Evolutionary conservation across 1,140 invertebrate species (phyloP).

Genomic region (Elymnias hypermnestra): DNA sequence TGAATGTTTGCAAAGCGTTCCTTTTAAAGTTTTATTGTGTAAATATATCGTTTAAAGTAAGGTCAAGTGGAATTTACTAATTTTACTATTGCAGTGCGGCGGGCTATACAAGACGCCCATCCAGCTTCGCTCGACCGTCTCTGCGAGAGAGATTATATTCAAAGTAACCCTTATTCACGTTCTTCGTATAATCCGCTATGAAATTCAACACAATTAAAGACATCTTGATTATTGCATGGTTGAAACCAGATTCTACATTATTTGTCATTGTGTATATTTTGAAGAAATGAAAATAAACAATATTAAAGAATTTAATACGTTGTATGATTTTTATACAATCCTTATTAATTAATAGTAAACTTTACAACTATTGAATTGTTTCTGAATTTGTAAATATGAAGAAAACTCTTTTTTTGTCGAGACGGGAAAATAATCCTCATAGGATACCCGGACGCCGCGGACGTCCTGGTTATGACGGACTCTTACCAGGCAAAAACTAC

Average conservation of each 20-base stretch:
- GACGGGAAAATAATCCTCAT: too few species aligned
- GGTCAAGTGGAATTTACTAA: slow-evolving; percentile 70
- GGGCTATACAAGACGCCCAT: slow-evolving; percentile 12
- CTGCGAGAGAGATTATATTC: slow-evolving; percentile 53
- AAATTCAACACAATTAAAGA: slow-evolving; percentile 65
- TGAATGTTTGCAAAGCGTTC: slow-evolving; percentile 76
- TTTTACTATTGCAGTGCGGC: slow-evolving; percentile 47
- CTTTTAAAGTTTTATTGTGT: slow-evolving; percentile 76
- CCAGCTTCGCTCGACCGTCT: slow-evolving; percentile 24
- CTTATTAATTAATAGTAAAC: too few species aligned
- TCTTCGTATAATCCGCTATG: slow-evolving; percentile 69
- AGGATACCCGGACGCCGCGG: too few species aligned
- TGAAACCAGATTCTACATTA: slow-evolving; percentile 61
- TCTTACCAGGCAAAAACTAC: too few species aligned
- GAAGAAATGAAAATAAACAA: slow-evolving; percentile 73
- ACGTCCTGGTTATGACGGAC: too few species aligned
- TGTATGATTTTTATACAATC: slow-evolving; percentile 38
- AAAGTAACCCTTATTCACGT: slow-evolving; percentile 57
- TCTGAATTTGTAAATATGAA: too few species aligned
- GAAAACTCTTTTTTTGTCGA: too few species aligned
- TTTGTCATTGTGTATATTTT: slow-evolving; percentile 75
- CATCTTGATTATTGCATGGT: slow-evolving; percentile 61
- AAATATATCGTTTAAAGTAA: slow-evolving; percentile 72
- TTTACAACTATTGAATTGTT: too few species aligned
- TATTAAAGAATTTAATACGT: slow-evolving; percentile 55